phyloP scores from a whole-genome alignment of 1,140 invertebrate species.

The Thrips palmi region DNA sequence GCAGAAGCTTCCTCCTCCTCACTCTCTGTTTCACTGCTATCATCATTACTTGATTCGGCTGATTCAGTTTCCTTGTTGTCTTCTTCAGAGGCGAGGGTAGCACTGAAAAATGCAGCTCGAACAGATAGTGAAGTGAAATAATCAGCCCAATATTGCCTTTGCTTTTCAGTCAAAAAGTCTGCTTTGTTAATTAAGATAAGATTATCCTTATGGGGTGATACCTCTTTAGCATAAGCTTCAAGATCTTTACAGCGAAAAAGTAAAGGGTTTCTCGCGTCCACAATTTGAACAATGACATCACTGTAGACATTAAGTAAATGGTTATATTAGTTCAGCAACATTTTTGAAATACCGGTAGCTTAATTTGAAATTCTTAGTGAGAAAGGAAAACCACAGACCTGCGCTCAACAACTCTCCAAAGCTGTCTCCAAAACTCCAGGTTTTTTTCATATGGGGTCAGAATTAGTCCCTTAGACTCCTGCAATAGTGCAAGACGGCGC shows the following conservation, averaged over 20 bases:
- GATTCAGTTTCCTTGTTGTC: slow-evolving; percentile 20
- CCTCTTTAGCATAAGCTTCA: slow-evolving; percentile 82
- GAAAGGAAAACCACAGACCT: slow-evolving; percentile 23
- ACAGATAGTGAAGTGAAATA: slow-evolving; percentile 61
- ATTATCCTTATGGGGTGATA: slow-evolving; percentile 55
- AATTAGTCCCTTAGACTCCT: slow-evolving; percentile 60
- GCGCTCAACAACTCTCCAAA: slow-evolving; percentile 95
- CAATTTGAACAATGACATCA: slow-evolving; percentile 87
- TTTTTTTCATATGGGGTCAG: slow-evolving; percentile 97
- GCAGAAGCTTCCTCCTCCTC: slow-evolving; percentile 16
- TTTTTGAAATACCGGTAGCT: background rate
- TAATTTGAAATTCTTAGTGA: slow-evolving; percentile 8
- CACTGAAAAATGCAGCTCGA: slow-evolving; percentile 69
- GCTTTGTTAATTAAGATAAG: slow-evolving; percentile 90
- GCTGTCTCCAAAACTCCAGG: slow-evolving; percentile 93
- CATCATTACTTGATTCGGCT: slow-evolving; percentile 14
- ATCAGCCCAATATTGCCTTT: slow-evolving; percentile 68
- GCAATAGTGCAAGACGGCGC: slow-evolving; percentile 52
- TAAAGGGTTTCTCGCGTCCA: slow-evolving; percentile 92
- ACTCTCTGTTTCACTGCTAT: slow-evolving; percentile 10
- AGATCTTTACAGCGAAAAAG: slow-evolving; percentile 87
- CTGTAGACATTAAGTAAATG: slow-evolving; percentile 27
- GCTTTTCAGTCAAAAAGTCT: slow-evolving; percentile 71
- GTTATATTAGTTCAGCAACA: background rate
- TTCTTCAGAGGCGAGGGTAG: slow-evolving; percentile 30